These are phyloP conservation scores for Dendronephthya gigantea DNA, from an alignment of 64 coral and sea anemone genomes.

Conservation along the genomic window DNA sequence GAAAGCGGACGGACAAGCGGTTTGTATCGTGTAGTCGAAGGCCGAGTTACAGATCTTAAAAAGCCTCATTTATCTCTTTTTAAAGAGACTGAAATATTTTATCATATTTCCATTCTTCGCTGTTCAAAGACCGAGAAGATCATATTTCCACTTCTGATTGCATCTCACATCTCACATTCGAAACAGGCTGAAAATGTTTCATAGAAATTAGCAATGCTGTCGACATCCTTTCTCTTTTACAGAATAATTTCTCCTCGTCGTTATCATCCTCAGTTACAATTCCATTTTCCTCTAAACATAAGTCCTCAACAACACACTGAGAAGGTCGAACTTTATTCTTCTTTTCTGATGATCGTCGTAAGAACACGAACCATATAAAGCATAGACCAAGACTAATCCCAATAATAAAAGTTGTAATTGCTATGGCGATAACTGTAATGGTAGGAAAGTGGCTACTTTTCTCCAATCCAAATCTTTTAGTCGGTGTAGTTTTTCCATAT, in stretches of 20 bases:
- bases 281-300: no score
- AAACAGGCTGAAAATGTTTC: not conserved
- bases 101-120: no score
- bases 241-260: not conserved
- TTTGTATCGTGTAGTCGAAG: no score
- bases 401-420: not conserved
- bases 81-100: no score
- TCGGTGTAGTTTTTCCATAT: not conserved
- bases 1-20: no score
- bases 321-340: not conserved
- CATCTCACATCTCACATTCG: not conserved
- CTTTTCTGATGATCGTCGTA: not conserved
- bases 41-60: no score
- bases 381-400: not conserved
- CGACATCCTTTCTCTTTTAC: not conserved
- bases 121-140: no score
- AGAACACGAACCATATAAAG: not conserved
- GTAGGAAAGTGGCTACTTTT: not conserved
- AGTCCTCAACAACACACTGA: not conserved
- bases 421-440: not conserved
- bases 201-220: no score
- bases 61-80: no score
- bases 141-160: not conserved
- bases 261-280: no score
- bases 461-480: not conserved